Evolutionary conservation across 2,797 vertebrate species (phyloP), one percentile per base, ranked within the genome.

Genomic region (Natrix natrix): DNA sequence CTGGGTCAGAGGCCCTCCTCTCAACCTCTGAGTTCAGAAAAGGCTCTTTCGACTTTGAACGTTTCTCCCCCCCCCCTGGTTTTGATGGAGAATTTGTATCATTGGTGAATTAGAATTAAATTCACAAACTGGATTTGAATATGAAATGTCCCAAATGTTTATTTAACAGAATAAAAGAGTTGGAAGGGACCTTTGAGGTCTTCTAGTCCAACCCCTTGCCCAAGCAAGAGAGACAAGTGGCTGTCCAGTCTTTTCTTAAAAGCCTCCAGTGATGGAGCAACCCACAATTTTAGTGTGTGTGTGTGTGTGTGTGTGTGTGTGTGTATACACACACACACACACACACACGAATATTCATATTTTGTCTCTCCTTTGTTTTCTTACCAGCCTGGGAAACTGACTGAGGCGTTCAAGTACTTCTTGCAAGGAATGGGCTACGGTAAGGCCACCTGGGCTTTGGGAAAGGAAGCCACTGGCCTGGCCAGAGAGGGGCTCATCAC

Each of bases 401-500:
- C 98, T 0, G 99, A 99, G 97, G 99, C 99, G 94, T 99, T 99
- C 98, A 99, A 99, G 97, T 99, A 99, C 96, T 99, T 99, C 98
- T 98, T 99, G 94, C 99, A 99, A 98, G 99, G 99, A 92, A 99
- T 99, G 99, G 99, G 99, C 97, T 99, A 99, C 97, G 99, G 99
- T 99, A 97, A 99, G 99, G 99, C 94, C 91, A 0, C 7, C 92
- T 61, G 57, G 8, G n/a, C 17, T 78, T 32, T 5, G 4, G 26
- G 43, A 28, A 3, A 1, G 0, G 89, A 28, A 0, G 0, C 17
- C 13, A 2, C 7, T 37, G 56, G 17, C 52, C 8, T 55, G 17
- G 63, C 10, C 4, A 0, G 1, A 20, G 0, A 13, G 59, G 37
- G 0, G 20, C 74, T 83, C 74, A 24, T 12, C 17, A 17, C 20